phyloP scores from a whole-genome alignment of 2,797 vertebrate genomes.

The Chrysolophus pictus region DNA sequence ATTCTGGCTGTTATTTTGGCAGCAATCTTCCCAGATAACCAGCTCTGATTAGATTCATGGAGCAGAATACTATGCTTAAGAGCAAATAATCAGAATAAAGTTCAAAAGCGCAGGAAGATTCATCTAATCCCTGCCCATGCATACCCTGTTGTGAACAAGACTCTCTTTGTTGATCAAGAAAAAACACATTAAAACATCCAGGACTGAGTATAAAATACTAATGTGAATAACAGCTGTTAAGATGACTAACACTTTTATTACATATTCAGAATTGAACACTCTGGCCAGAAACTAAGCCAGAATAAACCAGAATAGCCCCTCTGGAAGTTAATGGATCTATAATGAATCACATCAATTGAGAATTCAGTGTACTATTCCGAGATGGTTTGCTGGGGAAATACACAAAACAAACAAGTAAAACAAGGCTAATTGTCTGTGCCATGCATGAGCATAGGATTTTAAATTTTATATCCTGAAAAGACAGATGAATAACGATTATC shows the following conservation, averaged over 20 bases:
- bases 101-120: constrained; percentile 30
- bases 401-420: neutral
- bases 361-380: constrained; percentile 29
- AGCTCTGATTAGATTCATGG: neutral
- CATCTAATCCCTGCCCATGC: constrained; percentile 17
- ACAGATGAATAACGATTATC: neutral
- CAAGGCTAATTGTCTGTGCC: neutral
- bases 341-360: constrained; percentile 50
- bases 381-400: neutral
- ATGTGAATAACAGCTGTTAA: constrained; percentile 33
- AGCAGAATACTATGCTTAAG: neutral
- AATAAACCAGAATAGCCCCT: constrained; percentile 27
- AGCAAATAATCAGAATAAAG: constrained; percentile 8
- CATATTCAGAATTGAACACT: constrained; percentile 26
- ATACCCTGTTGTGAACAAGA: neutral
- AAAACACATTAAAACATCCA: constrained; percentile 38
- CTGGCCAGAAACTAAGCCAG: neutral
- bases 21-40: neutral
- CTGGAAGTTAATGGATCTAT: constrained; percentile 25
- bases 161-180: constrained; percentile 41
- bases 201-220: constrained; percentile 35
- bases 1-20: constrained; percentile 35
- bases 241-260: constrained; percentile 63
- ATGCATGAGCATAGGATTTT: neutral
- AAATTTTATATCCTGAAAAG: constrained; percentile 17